Percentiles rank a stretch among this genome's conserved stretches.
Evolutionary conservation across 2,888 invertebrate genomes (phyloP).

Genomic region (Argynnis bischoffii): DNA sequence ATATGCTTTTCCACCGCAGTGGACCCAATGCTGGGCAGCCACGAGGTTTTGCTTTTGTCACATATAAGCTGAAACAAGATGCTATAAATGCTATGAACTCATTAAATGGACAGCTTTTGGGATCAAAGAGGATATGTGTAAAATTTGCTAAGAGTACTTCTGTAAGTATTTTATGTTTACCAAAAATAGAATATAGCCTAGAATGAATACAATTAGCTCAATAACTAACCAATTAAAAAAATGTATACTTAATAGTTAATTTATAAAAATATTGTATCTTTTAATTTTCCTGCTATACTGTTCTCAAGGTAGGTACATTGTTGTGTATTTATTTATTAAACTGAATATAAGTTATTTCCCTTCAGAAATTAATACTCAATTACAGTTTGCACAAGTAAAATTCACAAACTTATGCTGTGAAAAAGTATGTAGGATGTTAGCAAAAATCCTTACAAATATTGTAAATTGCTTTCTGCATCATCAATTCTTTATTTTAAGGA

Average conservation of each 20-base stretch:
- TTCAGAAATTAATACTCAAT: too few relatives aligned
- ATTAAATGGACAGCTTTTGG: conserved; percentile 88
- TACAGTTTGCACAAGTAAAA: too few relatives aligned
- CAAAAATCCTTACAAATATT: too few relatives aligned
- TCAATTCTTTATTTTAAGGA: conserved; percentile 75
- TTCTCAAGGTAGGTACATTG: too few relatives aligned
- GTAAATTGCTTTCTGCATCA: too few relatives aligned
- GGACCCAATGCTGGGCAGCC: conserved; percentile 95
- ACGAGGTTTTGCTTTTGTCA: conserved; percentile 96
- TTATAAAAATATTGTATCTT: not conserved
- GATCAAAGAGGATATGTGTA: conserved; percentile 89
- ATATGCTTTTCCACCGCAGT: conserved; percentile 95
- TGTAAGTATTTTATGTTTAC: conserved; percentile 46
- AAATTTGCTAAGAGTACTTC: conserved; percentile 90
- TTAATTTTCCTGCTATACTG: not conserved
- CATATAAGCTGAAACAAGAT: conserved; percentile 86
- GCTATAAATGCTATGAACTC: conserved; percentile 87
- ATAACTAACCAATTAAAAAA: too few relatives aligned
- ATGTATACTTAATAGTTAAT: not conserved
- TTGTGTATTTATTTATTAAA: too few relatives aligned
- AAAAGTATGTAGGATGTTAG: too few relatives aligned
- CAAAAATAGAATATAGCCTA: too few relatives aligned
- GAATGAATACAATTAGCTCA: too few relatives aligned
- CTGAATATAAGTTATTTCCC: too few relatives aligned
- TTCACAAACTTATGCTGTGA: too few relatives aligned